Base-by-base conservation (phyloP, 2,888 invertebrate genomes). In the Malachius bipustulatus region DNA sequence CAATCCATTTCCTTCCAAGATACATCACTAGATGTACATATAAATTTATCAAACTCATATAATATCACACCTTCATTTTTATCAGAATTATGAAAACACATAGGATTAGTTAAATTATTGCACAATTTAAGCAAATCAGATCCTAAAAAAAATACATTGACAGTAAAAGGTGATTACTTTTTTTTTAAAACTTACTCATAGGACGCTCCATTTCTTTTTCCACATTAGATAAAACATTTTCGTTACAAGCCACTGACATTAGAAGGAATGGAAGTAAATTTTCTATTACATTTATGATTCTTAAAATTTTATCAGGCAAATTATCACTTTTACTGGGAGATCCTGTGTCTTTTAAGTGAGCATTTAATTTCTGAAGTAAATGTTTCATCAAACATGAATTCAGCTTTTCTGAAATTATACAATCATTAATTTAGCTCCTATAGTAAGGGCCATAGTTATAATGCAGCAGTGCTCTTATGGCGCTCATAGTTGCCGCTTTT, bases 1-100 rank as follows among this genome's bases (percentile, higher is more conserved):
- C 83, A 85, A 37, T 73, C 72, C 41, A 82, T 63, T 54, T 79
- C 77, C 8, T 69, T 57, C 84, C 85, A 87, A 46, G 73, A 71
- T 41, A 73, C 71, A 44, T 73, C 68, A 4, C 69, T 66, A 41
- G 76, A 69, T 48, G 73, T 67, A 44, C 64, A 64, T 37, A 73
- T 56, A 45, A 70, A 65, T 48, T 65, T 65, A 59, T 76, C 75
- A 64, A 79, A 79, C 32, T 73, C 68, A 34, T 68, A 66, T 29
- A 74, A 55, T 35, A 80, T 60, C 47, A 72, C 59, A 34, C 69
- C 67, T 45, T 77, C 68, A 13, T 71, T 65, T 31, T 70, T 64
- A 4, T 66, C 62, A 41, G 67, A 67, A 14, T 70, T 67, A 34
- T 74, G 71, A 48, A 83, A 80, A 46, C 76, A 69, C 47, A 69